Conservation (phyloP, 2,113 vertebrate species). For the Cyanocitta stelleri region DNA sequence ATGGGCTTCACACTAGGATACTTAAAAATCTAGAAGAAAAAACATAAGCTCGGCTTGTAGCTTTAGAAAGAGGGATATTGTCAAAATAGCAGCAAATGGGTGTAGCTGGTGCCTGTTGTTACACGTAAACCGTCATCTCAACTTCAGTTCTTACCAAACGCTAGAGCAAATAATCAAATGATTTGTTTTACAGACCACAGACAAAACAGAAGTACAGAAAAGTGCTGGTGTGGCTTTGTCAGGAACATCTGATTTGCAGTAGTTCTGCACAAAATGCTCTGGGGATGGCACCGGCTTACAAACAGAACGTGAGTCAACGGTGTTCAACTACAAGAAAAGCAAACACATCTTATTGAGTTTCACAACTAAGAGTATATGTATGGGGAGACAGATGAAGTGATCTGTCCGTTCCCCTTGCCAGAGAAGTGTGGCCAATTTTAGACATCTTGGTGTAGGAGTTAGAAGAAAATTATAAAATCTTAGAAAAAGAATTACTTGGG, state of each 20-base stretch:
- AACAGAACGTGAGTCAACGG: neutral
- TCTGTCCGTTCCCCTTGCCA: neutral
- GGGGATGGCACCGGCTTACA: neutral
- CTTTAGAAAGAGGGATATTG: neutral
- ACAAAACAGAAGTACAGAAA: neutral
- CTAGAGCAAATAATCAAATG: neutral
- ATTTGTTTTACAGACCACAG: neutral
- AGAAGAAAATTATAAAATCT: neutral
- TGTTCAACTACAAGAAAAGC: neutral
- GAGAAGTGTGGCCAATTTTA: neutral
- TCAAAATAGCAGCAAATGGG: neutral
- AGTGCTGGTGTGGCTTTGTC: neutral
- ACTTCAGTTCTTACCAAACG: neutral
- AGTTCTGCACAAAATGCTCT: neutral
- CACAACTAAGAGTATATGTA: neutral
- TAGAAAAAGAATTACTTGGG: neutral
- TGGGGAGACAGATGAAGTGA: neutral
- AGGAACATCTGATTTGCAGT: neutral
- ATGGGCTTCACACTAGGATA: slow-evolving; percentile 15
- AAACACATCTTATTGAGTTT: neutral
- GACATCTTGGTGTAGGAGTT: neutral
- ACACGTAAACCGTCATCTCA: neutral
- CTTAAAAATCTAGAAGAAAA: neutral
- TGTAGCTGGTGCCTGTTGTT: neutral
- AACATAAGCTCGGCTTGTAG: neutral